These are phyloP conservation scores for Leptodactylus fuscus DNA, from an alignment of 2,113 vertebrate genomes.

Conservation along the genomic window DNA sequence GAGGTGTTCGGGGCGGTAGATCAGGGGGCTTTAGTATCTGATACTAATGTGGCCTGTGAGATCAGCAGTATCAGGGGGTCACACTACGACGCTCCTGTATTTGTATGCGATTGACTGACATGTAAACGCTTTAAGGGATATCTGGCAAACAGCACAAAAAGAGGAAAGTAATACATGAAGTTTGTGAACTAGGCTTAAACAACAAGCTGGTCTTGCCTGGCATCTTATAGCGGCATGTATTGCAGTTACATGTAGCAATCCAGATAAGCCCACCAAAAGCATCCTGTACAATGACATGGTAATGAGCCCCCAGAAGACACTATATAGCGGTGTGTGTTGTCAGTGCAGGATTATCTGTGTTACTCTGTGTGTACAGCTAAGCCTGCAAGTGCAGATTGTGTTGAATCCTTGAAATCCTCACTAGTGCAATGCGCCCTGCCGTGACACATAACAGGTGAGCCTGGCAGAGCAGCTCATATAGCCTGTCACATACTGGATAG, in stretches of 20 bases:
- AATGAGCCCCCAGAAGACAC: slow-evolving; percentile 36
- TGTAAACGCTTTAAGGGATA: not conserved
- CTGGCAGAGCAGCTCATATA: not conserved
- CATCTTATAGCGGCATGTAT: not conserved
- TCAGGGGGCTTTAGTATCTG: not conserved
- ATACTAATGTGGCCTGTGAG: not conserved
- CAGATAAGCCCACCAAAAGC: not conserved
- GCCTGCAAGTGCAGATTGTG: not conserved
- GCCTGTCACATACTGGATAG: not conserved
- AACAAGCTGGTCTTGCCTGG: not conserved
- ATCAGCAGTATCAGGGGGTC: not conserved
- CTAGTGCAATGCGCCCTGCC: not conserved
- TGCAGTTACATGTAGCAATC: not conserved
- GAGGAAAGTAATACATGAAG: not conserved
- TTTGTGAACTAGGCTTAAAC: not conserved
- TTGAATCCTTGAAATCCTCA: not conserved
- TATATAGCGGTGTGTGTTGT: not conserved
- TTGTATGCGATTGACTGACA: not conserved
- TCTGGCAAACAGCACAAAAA: not conserved
- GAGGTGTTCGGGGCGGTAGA: no score
- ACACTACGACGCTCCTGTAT: not conserved
- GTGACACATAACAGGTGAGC: not conserved
- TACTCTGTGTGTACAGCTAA: slow-evolving; percentile 21
- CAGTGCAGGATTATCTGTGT: not conserved
- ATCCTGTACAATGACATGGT: not conserved